Evolutionary conservation across 2,113 vertebrate genomes (phyloP).

Genomic region (Rana temporaria): DNA sequence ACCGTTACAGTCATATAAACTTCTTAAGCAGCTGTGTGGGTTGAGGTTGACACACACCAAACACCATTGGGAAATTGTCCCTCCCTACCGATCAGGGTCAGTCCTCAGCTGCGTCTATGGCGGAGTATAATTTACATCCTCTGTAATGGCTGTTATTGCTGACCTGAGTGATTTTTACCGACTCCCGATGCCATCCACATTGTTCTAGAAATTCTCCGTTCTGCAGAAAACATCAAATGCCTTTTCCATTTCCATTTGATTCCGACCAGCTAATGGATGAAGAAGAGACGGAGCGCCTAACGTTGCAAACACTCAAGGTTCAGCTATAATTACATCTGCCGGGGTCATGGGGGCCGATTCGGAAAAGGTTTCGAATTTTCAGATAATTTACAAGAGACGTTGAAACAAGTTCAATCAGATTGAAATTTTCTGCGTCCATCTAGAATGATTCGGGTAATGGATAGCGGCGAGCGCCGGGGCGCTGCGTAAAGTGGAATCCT

Average conservation of each 20-base stretch:
- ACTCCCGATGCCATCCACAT: neutral
- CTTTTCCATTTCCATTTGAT: slow-evolving; percentile 8
- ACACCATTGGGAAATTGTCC: neutral
- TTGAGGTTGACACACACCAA: too few relatives aligned
- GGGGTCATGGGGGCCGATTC: slow-evolving; percentile 28
- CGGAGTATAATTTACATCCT: slow-evolving; percentile 12
- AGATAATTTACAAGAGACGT: slow-evolving; percentile 19
- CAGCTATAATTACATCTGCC: slow-evolving; percentile 44
- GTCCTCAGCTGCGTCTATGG: neutral
- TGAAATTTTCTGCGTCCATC: slow-evolving; percentile 47
- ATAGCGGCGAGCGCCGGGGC: slow-evolving; percentile 9
- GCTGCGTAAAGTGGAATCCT: slow-evolving; percentile 19
- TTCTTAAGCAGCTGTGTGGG: neutral
- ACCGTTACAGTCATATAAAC: too few relatives aligned
- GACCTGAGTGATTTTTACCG: slow-evolving; percentile 2
- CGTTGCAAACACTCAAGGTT: slow-evolving; percentile 12
- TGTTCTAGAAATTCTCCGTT: slow-evolving; percentile 1
- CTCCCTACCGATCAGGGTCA: neutral
- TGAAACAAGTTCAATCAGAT: slow-evolving; percentile 44
- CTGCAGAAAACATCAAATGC: slow-evolving; percentile 22
- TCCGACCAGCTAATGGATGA: slow-evolving; percentile 24
- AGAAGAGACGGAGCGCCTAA: slow-evolving; percentile 12
- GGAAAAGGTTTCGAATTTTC: neutral
- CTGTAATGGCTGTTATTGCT: neutral
- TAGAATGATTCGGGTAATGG: slow-evolving; percentile 40